phyloP scores from a whole-genome alignment of 2,888 invertebrate genomes.

The Terebella lapidaria region DNA sequence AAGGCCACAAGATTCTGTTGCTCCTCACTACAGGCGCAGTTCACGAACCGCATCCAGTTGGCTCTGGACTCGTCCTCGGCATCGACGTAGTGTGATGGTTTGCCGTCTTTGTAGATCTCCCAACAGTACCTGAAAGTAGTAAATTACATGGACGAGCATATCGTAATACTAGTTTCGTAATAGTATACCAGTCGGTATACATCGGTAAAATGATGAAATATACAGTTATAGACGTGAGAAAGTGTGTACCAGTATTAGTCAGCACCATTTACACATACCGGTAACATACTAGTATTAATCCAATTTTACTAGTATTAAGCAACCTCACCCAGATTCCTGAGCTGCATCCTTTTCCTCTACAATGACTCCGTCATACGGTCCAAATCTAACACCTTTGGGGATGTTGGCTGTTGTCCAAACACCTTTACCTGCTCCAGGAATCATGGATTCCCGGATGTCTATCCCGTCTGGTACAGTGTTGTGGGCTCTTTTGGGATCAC shows the following conservation, averaged over 20 bases:
- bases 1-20: background rate
- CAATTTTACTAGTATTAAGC: too few species aligned
- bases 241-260: too few species aligned
- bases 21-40: background rate
- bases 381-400: background rate
- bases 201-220: too few species aligned
- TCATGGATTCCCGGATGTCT: background rate
- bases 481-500: background rate
- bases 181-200: too few species aligned
- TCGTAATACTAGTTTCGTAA: too few species aligned
- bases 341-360: background rate
- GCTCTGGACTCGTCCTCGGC: background rate
- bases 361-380: background rate
- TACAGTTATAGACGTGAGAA: too few species aligned
- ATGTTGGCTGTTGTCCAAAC: background rate
- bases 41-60: background rate
- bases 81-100: background rate
- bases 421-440: background rate
- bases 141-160: too few species aligned
- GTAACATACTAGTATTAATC: too few species aligned
- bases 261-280: too few species aligned
- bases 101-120: background rate
- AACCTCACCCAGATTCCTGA: background rate
- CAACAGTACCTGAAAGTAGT: background rate
- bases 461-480: background rate